Conservation (phyloP, 2,797 vertebrate genomes). For the Melopsittacus undulatus region DNA sequence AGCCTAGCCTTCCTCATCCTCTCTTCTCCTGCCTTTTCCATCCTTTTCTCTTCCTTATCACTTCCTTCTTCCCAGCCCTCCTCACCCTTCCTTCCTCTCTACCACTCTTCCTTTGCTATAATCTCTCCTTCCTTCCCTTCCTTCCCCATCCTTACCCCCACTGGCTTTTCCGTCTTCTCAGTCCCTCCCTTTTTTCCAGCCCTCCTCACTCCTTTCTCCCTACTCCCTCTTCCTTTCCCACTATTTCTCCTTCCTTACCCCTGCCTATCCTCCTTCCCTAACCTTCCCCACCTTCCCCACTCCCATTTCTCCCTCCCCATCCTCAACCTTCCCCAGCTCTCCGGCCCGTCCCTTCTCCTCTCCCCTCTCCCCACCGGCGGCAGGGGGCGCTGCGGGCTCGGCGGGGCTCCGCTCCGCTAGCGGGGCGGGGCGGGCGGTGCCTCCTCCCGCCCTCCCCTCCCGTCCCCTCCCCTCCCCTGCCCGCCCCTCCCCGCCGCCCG, state of each 20-base stretch:
- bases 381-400: constrained; percentile 45
- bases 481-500: background rate
- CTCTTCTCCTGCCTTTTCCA: fast-evolving
- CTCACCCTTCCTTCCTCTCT: background rate
- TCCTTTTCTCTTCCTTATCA: background rate
- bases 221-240: no score
- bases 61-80: background rate
- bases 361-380: background rate
- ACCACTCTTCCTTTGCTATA: no score
- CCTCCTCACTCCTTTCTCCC: background rate
- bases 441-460: background rate
- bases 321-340: background rate
- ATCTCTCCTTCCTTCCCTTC: background rate
- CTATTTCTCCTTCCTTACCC: fast-evolving
- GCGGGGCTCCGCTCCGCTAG: background rate
- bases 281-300: no score
- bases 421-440: background rate
- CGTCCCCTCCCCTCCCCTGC: background rate
- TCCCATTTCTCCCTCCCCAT: no score
- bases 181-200: background rate
- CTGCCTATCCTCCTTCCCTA: background rate
- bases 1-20: background rate
- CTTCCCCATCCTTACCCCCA: no score
- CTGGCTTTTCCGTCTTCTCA: no score
- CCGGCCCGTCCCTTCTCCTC: no score